Evolutionary conservation across 2,113 vertebrate species (phyloP), one percentile per base, ranked within the genome.

Genomic region (Promerops cafer): DNA sequence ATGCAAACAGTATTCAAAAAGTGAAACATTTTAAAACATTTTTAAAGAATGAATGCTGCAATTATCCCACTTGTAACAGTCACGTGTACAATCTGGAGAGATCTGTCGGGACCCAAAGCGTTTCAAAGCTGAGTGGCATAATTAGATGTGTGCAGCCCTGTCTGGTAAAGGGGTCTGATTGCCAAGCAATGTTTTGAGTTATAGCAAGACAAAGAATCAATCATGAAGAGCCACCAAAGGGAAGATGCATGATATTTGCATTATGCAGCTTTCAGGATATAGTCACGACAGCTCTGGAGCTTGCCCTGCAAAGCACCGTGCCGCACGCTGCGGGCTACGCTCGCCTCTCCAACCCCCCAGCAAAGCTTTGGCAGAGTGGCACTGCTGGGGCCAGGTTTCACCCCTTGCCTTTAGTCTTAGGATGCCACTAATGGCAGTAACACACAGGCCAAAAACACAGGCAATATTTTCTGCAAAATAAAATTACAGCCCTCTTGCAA

Each of bases 291-390:
- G 45, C 66, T 90, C 81, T 74, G 63, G 66, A 91, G 66, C 50
- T 50, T 80, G 71, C 24, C 42, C 75, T 94, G 75, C 64, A 72
- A 71, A 69, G 23, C 69, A 39, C 94, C 93, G 61, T 49, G 15
- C 45, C 61, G 65, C 66, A 83, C 11, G 0, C 24, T 69, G 66
- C 16, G 31, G 49, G 45, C 66, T 70, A 9, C 0, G 0, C n/a
- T 85, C 0, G 0, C 28, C 45, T 28, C 72, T 47, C 44, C 61
- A 18, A 42, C 31, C 17, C 44, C 45, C 37, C 33, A 40, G 78
- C 40, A 85, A 59, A 93, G 30, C 33, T 78, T 45, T 19, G 47
- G n/a, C n/a, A n/a, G n/a, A 35, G 44, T 20, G 56, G 42, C 13
- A 6, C 23, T 81, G 14, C 45, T 82, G 72, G 21, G 52, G 26